Evolutionary conservation across 2,113 vertebrate species (phyloP).

Genomic region (Macquaria australasica): DNA sequence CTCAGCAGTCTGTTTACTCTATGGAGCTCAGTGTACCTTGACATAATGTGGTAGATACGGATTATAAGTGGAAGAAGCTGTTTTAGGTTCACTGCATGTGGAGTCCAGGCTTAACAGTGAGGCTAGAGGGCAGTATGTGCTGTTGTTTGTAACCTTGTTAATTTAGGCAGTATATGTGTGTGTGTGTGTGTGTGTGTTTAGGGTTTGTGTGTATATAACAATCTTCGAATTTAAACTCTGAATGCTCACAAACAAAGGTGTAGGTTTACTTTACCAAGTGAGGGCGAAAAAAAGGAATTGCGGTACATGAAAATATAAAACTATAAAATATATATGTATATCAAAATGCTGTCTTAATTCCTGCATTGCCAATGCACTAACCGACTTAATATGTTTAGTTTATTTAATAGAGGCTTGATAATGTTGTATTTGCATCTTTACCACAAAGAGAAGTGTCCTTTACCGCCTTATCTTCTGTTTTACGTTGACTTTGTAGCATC

Average conservation of each 20-base stretch:
- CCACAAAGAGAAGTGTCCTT: not conserved
- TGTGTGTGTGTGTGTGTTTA: too few species aligned
- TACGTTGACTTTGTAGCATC: not conserved
- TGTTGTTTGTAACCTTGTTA: constrained; percentile 12
- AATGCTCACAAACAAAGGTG: not conserved
- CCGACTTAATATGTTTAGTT: not conserved
- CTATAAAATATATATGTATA: too few species aligned
- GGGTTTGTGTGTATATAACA: not conserved
- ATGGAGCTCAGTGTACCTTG: constrained; percentile 4
- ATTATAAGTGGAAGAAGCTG: not conserved
- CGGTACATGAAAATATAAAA: not conserved
- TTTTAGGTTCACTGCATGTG: not conserved
- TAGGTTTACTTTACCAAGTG: not conserved
- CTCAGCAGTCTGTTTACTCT: constrained; percentile 4
- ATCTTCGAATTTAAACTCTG: not conserved
- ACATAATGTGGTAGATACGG: constrained; percentile 1
- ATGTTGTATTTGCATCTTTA: not conserved
- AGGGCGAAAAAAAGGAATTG: not conserved
- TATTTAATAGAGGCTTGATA: not conserved
- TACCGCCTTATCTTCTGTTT: not conserved
- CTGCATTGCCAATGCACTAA: not conserved
- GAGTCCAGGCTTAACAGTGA: not conserved
- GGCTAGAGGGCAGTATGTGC: not conserved
- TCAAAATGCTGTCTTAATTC: not conserved
- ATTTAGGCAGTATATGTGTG: not conserved